These are phyloP conservation scores for Aporrectodea caliginosa DNA, from an alignment of 1,140 invertebrate genomes.

Conservation along the genomic window DNA sequence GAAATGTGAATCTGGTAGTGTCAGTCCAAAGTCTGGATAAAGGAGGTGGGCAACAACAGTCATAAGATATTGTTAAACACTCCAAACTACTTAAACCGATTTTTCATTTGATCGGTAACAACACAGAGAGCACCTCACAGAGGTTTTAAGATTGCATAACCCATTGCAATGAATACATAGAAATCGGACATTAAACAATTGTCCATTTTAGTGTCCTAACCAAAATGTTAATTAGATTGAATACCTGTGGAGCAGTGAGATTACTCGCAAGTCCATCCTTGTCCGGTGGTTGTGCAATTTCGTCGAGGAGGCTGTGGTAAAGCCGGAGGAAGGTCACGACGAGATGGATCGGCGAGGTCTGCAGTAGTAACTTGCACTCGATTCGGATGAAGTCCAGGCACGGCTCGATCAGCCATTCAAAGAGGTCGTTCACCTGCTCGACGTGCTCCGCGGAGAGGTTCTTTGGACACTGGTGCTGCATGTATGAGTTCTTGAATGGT, in stretches of 20 bases:
- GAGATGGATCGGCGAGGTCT: constrained; percentile 76
- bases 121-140: too few relatives aligned
- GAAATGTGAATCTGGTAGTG: too few relatives aligned
- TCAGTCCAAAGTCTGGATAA: too few relatives aligned
- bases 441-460: constrained; percentile 39
- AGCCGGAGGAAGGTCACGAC: constrained; percentile 50
- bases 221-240: too few relatives aligned
- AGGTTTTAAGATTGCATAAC: too few relatives aligned
- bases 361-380: constrained; percentile 71
- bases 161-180: too few relatives aligned
- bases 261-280: constrained; percentile 25
- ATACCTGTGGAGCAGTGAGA: constrained; percentile 20
- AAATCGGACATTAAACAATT: too few relatives aligned
- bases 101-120: too few relatives aligned
- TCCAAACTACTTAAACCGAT: too few relatives aligned
- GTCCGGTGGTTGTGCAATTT: constrained; percentile 43
- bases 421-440: constrained; percentile 44
- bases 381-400: constrained; percentile 52
- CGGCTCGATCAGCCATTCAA: constrained; percentile 57
- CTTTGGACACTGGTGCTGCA: constrained; percentile 52
- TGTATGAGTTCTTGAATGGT: constrained; percentile 54
- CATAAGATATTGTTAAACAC: too few relatives aligned
- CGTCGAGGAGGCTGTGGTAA: constrained; percentile 51
- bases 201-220: too few relatives aligned
- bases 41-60: too few relatives aligned